phyloP scores from a whole-genome alignment of 2,797 vertebrate species.

The Furcifer pardalis region DNA sequence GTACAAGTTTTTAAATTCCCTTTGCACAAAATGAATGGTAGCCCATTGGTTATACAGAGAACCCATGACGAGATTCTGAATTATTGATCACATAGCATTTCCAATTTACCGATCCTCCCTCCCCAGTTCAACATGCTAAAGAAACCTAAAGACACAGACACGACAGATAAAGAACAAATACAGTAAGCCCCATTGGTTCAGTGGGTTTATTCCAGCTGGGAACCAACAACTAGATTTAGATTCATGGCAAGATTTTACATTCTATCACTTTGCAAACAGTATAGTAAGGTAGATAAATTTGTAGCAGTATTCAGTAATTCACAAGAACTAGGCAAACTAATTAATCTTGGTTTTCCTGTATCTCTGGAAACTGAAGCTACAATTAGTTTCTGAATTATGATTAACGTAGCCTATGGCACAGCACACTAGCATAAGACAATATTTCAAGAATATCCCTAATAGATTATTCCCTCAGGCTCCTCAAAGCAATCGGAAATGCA shows the following conservation, averaged over 20 bases:
- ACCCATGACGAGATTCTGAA: not conserved
- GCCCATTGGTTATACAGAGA: not conserved
- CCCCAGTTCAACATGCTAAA: not conserved
- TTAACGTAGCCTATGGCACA: not conserved
- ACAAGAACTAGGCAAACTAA: not conserved
- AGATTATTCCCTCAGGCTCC: slow-evolving; percentile 9
- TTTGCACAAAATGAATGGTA: not conserved
- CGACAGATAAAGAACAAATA: not conserved
- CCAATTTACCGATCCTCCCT: not conserved
- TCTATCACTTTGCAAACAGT: no score
- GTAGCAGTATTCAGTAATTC: not conserved
- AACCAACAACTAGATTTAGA: no score
- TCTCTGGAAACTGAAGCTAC: not conserved
- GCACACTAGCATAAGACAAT: not conserved
- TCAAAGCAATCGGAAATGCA: slow-evolving; percentile 18
- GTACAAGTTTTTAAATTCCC: not conserved
- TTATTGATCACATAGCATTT: not conserved
- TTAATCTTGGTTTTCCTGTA: not conserved
- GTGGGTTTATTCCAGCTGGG: no score
- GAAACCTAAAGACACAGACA: not conserved
- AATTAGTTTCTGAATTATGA: not conserved
- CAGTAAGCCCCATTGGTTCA: no score
- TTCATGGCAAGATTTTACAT: not conserved
- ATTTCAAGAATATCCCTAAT: slow-evolving; percentile 1
- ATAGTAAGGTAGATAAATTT: no score